Evolutionary conservation across 1,140 invertebrate genomes (phyloP), one percentile per base, ranked within the genome.

Genomic region (Hyles euphorbiae): DNA sequence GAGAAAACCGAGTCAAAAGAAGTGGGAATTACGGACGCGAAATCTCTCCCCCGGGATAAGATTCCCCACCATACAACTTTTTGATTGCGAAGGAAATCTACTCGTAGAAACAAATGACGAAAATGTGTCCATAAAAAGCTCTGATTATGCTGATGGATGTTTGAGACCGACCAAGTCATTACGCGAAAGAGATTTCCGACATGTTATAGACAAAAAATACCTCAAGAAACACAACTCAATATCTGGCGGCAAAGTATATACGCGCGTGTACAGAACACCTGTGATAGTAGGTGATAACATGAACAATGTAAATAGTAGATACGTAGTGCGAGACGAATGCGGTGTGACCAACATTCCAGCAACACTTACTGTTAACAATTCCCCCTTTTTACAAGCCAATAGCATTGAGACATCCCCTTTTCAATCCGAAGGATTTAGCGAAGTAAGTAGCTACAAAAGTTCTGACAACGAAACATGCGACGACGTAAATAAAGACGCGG

Each of bases 81-180:
- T 90, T 70, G 89, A 90, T 78, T 88, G 87, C 64, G 89, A 89
- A 22, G 89, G 89, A 61, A 89, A 90, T 70, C 72, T 90, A 34
- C 74, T 90, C 55, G 77, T 90, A 11, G 89, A 90, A 72, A 90
- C 89, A 64, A 90, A 90, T 68, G 86, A 90, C 58, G 89, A 90
- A 56, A 89, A 90, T 53, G 65, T 90, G 68, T 89, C 88, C 36
- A 89, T 90, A 63, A 89, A 83, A 70, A 90, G 88, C 63, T 74
- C 74, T 9, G 81, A 87, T 59, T 78, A 70, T 56, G 70, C 79
- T 49, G 80, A 82, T 46, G 55, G 60, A 54, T 45, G 34, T 56
- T 46, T 87, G n/a, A 83, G 67, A 67, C 66, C 67, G 4, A 78
- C 68, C 57, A 74, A 88, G 49, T 90, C 89, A 5, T 70, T 89